Percentiles rank a stretch among this genome's conserved stretches.
Conservation (phyloP, 2,888 invertebrate species). For the Tuta absoluta region DNA sequence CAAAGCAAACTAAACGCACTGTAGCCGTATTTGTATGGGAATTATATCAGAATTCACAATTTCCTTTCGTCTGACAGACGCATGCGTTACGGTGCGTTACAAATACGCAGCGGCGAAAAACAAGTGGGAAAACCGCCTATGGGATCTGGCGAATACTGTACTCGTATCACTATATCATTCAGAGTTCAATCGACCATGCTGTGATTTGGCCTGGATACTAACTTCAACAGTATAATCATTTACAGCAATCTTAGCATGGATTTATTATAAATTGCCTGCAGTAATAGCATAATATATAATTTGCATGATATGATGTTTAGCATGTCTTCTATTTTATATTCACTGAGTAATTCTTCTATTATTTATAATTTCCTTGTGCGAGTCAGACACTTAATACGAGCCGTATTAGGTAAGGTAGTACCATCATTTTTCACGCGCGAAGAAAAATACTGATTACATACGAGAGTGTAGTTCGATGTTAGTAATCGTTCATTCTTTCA, state of each 20-base stretch:
- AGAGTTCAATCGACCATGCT: slow-evolving; percentile 58
- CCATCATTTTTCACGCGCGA: too few species aligned
- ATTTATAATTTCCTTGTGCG: not conserved
- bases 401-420: too few species aligned
- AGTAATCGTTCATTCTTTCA: too few species aligned
- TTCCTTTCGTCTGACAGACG: too few species aligned
- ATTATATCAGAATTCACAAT: too few species aligned
- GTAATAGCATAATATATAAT: not conserved
- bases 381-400: slow-evolving; percentile 3
- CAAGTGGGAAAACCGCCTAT: too few species aligned
- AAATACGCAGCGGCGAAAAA: too few species aligned
- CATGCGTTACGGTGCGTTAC: too few species aligned
- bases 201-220: slow-evolving; percentile 59
- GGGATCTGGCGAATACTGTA: slow-evolving; percentile 54
- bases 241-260: slow-evolving; percentile 52
- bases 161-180: slow-evolving; percentile 44
- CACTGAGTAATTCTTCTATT: not conserved
- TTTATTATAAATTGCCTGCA: slow-evolving; percentile 38
- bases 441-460: too few species aligned
- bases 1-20: too few species aligned
- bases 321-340: slow-evolving; percentile 35
- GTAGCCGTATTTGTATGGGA: too few species aligned
- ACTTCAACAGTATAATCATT: slow-evolving; percentile 58
- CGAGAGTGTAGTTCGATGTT: too few species aligned
- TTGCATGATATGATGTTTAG: not conserved